A percentile compares a stretch with the other conserved stretches of the same genome.
Evolutionary conservation across 2,888 invertebrate species (phyloP).

Genomic region (Drosophila kanekoi): DNA sequence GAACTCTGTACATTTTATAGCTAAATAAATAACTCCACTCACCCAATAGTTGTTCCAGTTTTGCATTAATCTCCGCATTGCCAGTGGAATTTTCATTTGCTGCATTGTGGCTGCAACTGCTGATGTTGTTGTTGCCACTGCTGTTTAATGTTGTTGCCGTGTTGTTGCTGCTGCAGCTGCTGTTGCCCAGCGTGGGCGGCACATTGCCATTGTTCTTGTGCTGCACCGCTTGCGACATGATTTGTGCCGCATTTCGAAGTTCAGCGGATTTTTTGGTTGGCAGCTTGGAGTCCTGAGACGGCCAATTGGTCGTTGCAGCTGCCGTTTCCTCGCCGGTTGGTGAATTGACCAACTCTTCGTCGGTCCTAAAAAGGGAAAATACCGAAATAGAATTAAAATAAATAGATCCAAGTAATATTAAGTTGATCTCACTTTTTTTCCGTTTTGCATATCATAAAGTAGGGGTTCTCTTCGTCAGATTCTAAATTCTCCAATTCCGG

Average conservation of each 20-base stretch:
- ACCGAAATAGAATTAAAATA: background rate
- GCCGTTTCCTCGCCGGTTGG: conserved; percentile 45
- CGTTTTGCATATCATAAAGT: conserved; percentile 31
- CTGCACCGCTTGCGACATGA: conserved; percentile 83
- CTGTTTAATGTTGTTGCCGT: conserved; percentile 51
- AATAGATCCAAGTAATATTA: background rate
- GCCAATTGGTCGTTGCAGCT: conserved; percentile 24
- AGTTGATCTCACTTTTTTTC: conserved; percentile 38
- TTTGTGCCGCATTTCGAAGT: conserved; percentile 82
- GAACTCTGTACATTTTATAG: background rate
- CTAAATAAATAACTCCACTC: conserved; percentile 1
- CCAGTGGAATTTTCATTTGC: conserved; percentile 26
- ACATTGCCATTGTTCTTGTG: conserved; percentile 72
- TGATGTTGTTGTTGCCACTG: conserved; percentile 38
- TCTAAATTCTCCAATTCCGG: conserved; percentile 49
- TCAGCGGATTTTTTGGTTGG: conserved; percentile 82
- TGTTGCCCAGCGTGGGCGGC: conserved; percentile 63
- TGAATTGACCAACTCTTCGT: conserved; percentile 49
- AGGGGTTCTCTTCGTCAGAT: conserved; percentile 60
- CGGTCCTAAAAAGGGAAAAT: conserved; percentile 27
- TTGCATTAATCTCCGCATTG: conserved; percentile 70
- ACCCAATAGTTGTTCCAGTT: conserved; percentile 84
- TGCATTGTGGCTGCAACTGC: conserved; percentile 44
- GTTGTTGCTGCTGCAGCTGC: conserved; percentile 52
- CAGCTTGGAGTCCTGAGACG: conserved; percentile 75